Evolutionary conservation across 2,888 invertebrate genomes (phyloP).

Genomic region (Autographa pulchrina): DNA sequence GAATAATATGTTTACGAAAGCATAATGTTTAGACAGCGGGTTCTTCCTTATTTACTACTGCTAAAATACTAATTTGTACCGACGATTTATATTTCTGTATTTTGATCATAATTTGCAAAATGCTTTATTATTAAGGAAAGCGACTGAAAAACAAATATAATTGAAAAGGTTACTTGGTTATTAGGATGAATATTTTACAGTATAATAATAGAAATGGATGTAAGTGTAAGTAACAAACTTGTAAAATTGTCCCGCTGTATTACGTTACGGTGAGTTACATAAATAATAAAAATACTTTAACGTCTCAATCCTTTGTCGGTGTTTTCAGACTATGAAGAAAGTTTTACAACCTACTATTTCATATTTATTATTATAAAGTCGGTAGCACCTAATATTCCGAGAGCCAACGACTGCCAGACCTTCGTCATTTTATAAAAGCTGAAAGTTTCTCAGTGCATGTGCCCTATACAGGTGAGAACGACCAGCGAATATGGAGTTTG

Average conservation of each 20-base stretch:
- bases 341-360: not conserved
- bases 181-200: not conserved
- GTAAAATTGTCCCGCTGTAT: not conserved
- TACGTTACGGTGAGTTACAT: too few relatives aligned
- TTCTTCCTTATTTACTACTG: slow-evolving; percentile 27
- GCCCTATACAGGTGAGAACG: too few relatives aligned
- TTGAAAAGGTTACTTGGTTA: too few relatives aligned
- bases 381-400: not conserved
- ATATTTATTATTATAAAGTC: not conserved
- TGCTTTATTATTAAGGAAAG: not conserved
- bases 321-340: not conserved
- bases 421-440: too few relatives aligned
- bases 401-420: too few relatives aligned
- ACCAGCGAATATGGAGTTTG: too few relatives aligned
- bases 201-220: not conserved
- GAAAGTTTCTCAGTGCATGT: too few relatives aligned
- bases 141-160: too few relatives aligned
- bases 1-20: slow-evolving; percentile 44
- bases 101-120: not conserved
- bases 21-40: slow-evolving; percentile 28
- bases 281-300: not conserved
- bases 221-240: not conserved
- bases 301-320: not conserved
- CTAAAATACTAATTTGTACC: not conserved
- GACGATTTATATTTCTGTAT: not conserved